Evolutionary conservation across 2,888 invertebrate species (phyloP).

Genomic region (Boloria euphrosyne): DNA sequence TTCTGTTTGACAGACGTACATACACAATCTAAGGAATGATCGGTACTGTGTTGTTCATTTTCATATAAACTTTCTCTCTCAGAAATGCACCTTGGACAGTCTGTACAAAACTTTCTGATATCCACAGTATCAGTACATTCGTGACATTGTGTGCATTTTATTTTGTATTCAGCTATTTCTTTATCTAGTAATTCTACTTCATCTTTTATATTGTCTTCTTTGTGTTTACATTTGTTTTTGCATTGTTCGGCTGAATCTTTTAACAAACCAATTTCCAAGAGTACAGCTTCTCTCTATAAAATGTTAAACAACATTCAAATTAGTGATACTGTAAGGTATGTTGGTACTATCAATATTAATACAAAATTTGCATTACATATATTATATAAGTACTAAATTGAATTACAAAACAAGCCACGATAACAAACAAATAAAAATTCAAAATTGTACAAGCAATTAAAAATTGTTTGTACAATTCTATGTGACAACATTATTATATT

Average conservation of each 20-base stretch:
- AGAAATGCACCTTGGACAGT: slow-evolving; percentile 64
- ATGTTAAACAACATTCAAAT: not conserved
- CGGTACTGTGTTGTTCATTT: slow-evolving; percentile 53
- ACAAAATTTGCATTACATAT: no score
- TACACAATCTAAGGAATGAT: slow-evolving; percentile 60
- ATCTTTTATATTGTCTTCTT: slow-evolving; percentile 50
- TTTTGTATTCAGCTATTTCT: slow-evolving; percentile 52
- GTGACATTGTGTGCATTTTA: slow-evolving; percentile 60
- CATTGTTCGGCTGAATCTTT: slow-evolving; percentile 56
- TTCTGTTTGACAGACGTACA: slow-evolving; percentile 64
- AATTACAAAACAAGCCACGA: no score
- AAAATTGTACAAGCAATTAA: no score
- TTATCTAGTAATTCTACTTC: slow-evolving; percentile 55
- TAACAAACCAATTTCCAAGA: slow-evolving; percentile 59
- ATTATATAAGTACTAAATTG: no score
- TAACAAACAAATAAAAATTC: no score
- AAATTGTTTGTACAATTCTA: no score
- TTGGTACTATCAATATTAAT: no score
- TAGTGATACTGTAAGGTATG: no score
- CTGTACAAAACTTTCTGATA: slow-evolving; percentile 58
- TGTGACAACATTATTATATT: no score
- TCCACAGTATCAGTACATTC: slow-evolving; percentile 60
- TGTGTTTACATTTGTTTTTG: slow-evolving; percentile 60
- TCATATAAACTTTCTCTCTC: slow-evolving; percentile 56
- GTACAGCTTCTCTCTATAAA: slow-evolving; percentile 57